Base-by-base conservation (phyloP, 2,113 vertebrate genomes). In the Bettongia penicillata region DNA sequence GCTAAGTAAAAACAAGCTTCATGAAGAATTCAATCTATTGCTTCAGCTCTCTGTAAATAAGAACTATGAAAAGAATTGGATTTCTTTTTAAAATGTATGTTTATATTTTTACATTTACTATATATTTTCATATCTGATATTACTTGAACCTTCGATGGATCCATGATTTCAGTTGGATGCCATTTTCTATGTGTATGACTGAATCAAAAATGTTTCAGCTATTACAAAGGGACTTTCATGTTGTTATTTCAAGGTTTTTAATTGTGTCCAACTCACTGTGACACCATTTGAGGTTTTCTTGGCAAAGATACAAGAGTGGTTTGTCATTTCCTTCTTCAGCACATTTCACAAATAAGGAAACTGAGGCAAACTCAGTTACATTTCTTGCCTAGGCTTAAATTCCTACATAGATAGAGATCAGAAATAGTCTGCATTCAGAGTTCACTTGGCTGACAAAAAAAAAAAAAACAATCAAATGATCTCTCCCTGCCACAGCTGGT, bases 21-120 rank as follows among this genome's bases (percentile, higher is more conserved):
- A 94, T 51, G 95, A 93, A 0, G 53, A 93, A 95, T 98, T 53
- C 95, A 96, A 93, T 53, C 93, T 96, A 93, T 97, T 96, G 96
- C 93, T 95, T 91, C 51, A 50, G 97, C 68, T 94, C 68, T 94
- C 77, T 95, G 96, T 93, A 89, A 97, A 97, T 2, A 57, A n/a
- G 53, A 95, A 52, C 14, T 55, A 94, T 96, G 89, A 89, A 92
- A 2, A 37, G 55, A 95, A 96, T 96, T 7, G 26, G 6, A 3
- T 94, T 55, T 55, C 53, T 55, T 25, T 55, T 55, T 19, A 19
- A 52, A 52, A 16, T 52, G 51, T 52, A 52, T 19, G 52, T 19
- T 19, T 24, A 53, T 24, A 24, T 53, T 53, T 25, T 61, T 51
- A 24, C 49, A 92, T 51, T 68, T 2, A 31, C 57, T 31, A 68